Evolutionary conservation across 2,797 vertebrate genomes (phyloP), one percentile per base, ranked within the genome.

Genomic region (Atherinosoma microstoma): DNA sequence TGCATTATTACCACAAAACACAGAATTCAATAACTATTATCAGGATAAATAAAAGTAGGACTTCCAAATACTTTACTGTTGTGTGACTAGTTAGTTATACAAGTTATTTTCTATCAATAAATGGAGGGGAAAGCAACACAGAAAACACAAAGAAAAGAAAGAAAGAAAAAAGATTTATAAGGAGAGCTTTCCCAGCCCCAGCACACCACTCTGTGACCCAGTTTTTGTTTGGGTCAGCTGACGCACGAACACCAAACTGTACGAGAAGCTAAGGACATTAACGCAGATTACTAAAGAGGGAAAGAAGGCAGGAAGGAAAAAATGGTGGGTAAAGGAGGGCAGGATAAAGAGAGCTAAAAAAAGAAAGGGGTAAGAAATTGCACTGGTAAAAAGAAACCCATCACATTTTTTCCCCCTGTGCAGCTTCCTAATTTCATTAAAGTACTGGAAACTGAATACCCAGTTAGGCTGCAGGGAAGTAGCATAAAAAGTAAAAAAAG

Each of bases 191-290:
- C 58, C 65, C 34, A 40, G 77, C 67, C 58, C 65, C 62, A 18
- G 63, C 64, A 70, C 45, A 13, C 59, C 36, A 58, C 75, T 66
- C 73, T 58, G 74, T 93, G 93, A 90, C 92, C 92, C 83, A 92
- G 75, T 88, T 94, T 80, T 58, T 78, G 79, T 58, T 18, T 45
- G 60, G 70, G 89, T 93, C 90, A 92, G 87, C 82, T 92, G 87
- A 92, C 76, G 29, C 69, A 32, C 51, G 58, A 85, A 81, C 87
- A 75, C 77, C 76, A 78, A 87, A 84, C 71, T 84, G 73, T 57
- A 64, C 58, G 56, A 73, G 64, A 9, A 65, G 80, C 72, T 89
- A 82, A 92, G 75, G 64, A 85, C 87, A 90, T 85, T 84, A 89
- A 72, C 75, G 34, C 73, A 91, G 87, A 92, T 92, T 88, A 90